phyloP scores from a whole-genome alignment of 2,888 invertebrate species.

The Machimus atricapillus region DNA sequence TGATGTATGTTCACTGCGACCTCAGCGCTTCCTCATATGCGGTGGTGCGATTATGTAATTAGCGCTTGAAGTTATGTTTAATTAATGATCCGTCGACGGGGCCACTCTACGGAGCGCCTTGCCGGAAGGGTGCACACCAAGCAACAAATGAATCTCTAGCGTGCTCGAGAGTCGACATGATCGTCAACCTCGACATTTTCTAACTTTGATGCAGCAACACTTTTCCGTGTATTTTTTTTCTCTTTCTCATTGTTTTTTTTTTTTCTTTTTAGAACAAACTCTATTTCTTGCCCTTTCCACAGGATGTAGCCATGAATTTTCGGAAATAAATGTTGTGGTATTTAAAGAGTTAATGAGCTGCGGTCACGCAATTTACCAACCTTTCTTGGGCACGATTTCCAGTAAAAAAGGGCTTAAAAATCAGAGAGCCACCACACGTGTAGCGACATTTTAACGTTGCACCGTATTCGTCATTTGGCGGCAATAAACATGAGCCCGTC shows the following conservation, averaged over 20 bases:
- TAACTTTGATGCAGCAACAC: background rate
- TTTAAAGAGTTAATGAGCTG: slow-evolving; percentile 14
- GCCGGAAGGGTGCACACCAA: background rate
- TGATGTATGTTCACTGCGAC: background rate
- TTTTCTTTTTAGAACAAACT: background rate
- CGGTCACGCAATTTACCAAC: slow-evolving; percentile 32
- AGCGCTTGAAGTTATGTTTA: slow-evolving; percentile 25
- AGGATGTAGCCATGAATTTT: slow-evolving; percentile 9
- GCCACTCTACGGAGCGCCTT: background rate
- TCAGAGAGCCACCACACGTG: background rate
- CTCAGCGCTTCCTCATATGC: background rate
- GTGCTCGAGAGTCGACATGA: background rate
- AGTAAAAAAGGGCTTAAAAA: background rate
- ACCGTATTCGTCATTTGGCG: slow-evolving; percentile 1
- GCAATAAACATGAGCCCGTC: background rate
- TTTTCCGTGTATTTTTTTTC: background rate
- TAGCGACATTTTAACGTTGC: background rate
- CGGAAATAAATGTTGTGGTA: slow-evolving; percentile 7
- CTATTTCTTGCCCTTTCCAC: background rate
- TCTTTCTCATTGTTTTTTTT: background rate
- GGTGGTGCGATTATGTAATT: slow-evolving; percentile 26
- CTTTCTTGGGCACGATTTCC: background rate
- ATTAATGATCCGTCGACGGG: slow-evolving; percentile 17
- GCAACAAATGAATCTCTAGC: background rate
- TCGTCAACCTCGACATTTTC: background rate